Base-by-base conservation (phyloP, 2,113 vertebrate species). In the Lampris incognitus region DNA sequence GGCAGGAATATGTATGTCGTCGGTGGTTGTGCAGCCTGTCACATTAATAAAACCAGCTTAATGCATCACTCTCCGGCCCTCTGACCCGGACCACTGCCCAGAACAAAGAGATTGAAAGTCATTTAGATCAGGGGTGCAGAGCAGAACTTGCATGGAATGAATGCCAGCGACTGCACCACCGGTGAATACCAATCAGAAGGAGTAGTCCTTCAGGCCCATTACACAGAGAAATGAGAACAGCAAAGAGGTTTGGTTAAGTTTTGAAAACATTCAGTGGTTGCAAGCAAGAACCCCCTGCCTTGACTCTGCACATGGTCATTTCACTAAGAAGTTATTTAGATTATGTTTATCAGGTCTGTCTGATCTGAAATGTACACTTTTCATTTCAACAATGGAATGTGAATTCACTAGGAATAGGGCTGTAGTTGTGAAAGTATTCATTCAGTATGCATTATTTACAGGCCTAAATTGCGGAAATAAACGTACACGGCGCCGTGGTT, bases 21-120 rank as follows among this genome's bases (percentile, higher is more conserved):
- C n/a, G 60, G 71, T 69, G 76, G 80, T 79, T 60, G 74, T 74
- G 83, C 80, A 76, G 79, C 79, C 77, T 76, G 83, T 88, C 81
- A n/a, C 83, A 83, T 90, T 88, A 85, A 90, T 90, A 85, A 85
- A 86, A 71, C 6, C 82, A 55, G 82, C 78, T 85, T 79, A 10
- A 89, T 89, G 89, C 85, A 75, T 90, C 85, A 84, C 66, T 76
- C 84, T 63, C 10, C 37, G 44, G 77, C 76, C 74, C 79, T 48
- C 70, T 57, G 76, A 72, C 70, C 85, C 88, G 88, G 91, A 88
- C 77, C 78, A 36, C 79, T 73, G 88, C 89, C 91, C 83, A 88
- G 89, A 82, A 91, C 87, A 86, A 83, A 93, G 89, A 88, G 87
- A 87, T 88, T 88, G 88, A 90, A 88, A 87, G 89, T 88, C 82